Base-by-base conservation (phyloP, 2,113 vertebrate species). In the Ranitomeya imitator region DNA sequence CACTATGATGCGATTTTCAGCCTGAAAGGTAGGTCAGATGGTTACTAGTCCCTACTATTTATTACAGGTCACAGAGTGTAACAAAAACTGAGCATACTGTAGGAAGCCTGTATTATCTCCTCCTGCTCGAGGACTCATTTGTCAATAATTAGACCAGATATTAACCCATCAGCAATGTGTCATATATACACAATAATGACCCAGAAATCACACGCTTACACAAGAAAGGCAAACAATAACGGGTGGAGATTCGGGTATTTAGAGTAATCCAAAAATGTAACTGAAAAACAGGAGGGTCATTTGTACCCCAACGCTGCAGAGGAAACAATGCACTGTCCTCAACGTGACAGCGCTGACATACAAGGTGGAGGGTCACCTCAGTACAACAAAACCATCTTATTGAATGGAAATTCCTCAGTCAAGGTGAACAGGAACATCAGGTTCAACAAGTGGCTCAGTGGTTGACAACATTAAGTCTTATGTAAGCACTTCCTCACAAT, bases 401-500 rank as follows among this genome's bases (percentile, higher is more conserved):
- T 10, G 16, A 21, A 52, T 52, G 45, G 37, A 76, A 76, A 76
- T 76, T 51, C 73, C 18, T 52, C 18, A 9, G 13, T 21, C 10
- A 3, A 16, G 14, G 45, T 18, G 37, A 76, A 76, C 37, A 19
- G 45, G 73, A 76, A 76, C 37, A 76, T 51, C 73, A 52, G 73
- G 73, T 76, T 52, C n/a, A 52, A 76, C 73, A 11, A 52, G 73
- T 15, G 18, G 18, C 71, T 45, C 18, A 45, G 1, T 45, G 16
- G 31, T 45, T 74, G 71, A 74, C 71, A 74, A 74, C 71, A 74
- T 14, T 14, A 73, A 45, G 71, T 52, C 73, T 76, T 76, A 76
- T 52, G 18, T 76, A 76, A 76, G 18, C 73, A 11, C 73, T 76
- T 76, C 73, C 73, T 76, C 21, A 51, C 18, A 19, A 52, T 76